Conservation (phyloP, 1,140 invertebrate genomes). For the Drosophila ohnishii region DNA sequence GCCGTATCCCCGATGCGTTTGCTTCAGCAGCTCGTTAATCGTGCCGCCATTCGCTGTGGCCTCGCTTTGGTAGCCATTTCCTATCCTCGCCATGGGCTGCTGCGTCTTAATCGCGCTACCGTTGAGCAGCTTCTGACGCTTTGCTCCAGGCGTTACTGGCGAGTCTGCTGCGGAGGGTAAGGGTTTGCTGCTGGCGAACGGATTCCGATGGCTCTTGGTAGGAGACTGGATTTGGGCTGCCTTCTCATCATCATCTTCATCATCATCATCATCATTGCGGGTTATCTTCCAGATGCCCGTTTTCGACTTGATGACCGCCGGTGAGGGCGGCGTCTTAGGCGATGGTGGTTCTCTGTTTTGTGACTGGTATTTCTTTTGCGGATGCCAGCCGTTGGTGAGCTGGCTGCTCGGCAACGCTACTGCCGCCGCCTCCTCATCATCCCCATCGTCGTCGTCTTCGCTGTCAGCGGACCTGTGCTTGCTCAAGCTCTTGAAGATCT, state of each 20-base stretch:
- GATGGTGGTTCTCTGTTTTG: conserved; percentile 56
- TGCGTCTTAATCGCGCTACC: conserved; percentile 69
- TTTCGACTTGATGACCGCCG: conserved; percentile 81
- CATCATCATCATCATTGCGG: conserved; percentile 44
- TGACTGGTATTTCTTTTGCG: conserved; percentile 41
- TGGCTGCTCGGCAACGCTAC: conserved; percentile 18
- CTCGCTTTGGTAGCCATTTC: conserved; percentile 80
- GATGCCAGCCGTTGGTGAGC: conserved; percentile 47
- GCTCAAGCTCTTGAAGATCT: conserved; percentile 76
- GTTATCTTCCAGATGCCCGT: conserved; percentile 81
- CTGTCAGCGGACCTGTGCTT: conserved; percentile 47
- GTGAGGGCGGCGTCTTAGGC: conserved; percentile 80
- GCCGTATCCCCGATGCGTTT: conserved; percentile 86
- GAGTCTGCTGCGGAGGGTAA: conserved; percentile 74
- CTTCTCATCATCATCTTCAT: conserved; percentile 10
- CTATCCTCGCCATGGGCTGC: conserved; percentile 39
- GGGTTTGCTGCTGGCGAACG: conserved; percentile 75
- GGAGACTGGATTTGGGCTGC: conserved; percentile 54
- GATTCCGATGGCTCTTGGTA: conserved; percentile 72
- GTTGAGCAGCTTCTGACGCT: conserved; percentile 69
- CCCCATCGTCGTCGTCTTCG: conserved; percentile 39
- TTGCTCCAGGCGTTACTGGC: conserved; percentile 42
- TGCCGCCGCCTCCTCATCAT: conserved; percentile 1
- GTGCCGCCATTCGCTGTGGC: conserved; percentile 52
- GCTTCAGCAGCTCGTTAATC: conserved; percentile 82